Percentiles rank a stretch among this genome's conserved stretches.
phyloP scores from a whole-genome alignment of 1,140 invertebrate species.

The Ips typographus region DNA sequence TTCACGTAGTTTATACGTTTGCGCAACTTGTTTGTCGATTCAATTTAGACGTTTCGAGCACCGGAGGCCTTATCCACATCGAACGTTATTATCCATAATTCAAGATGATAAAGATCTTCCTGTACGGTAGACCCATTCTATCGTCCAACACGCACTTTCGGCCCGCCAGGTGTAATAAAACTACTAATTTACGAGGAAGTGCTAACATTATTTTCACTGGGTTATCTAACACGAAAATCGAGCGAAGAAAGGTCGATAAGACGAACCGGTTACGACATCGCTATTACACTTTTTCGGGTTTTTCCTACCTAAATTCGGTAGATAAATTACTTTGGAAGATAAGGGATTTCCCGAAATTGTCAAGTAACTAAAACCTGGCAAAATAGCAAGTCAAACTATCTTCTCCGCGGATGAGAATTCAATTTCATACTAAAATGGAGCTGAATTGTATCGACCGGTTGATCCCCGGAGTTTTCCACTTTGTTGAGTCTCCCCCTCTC shows the following conservation, averaged over 20 bases:
- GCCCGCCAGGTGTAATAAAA: conserved; percentile 24
- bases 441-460: conserved; percentile 26
- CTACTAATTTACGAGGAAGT: conserved; percentile 21
- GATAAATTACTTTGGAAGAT: too few species aligned
- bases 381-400: conserved; percentile 43
- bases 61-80: neutral
- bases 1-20: too few species aligned
- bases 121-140: conserved; percentile 22
- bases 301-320: too few species aligned
- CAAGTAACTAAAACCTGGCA: conserved; percentile 40
- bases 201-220: conserved; percentile 18
- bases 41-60: conserved; percentile 1
- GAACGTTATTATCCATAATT: conserved; percentile 6
- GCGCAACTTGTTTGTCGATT: neutral
- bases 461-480: conserved; percentile 7
- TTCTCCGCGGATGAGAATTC: conserved; percentile 34
- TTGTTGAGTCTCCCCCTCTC: neutral
- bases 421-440: conserved; percentile 41
- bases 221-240: conserved; percentile 25
- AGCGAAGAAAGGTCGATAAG: conserved; percentile 10
- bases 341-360: conserved; percentile 44
- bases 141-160: conserved; percentile 25
- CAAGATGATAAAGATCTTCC: conserved; percentile 15
- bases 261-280: neutral
- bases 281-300: neutral